Evolutionary conservation across 2,888 invertebrate genomes (phyloP), one percentile per base, ranked within the genome.

Genomic region (Melipona beecheii): DNA sequence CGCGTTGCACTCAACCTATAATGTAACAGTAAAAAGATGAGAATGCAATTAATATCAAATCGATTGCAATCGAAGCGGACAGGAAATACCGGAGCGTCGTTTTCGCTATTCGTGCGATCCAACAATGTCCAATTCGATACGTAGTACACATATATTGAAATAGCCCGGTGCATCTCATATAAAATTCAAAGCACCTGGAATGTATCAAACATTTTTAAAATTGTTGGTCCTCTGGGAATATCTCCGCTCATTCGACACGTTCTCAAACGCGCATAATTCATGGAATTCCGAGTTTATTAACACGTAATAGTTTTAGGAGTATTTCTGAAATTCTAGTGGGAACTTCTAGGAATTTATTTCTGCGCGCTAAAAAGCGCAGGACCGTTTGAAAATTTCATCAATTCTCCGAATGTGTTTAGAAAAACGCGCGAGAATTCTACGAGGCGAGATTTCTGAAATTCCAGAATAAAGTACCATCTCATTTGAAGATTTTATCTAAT

Each of bases 21-120:
- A 68, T n/a, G 3, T 56, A 21, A 13, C 31, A 17, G 15, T 9
- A 60, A 24, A 19, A 0, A 71, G 17, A 36, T 19, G 6, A 4
- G 27, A 3, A 50, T 21, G n/a, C 31, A 58, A 66, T 71, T 75
- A 68, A 68, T 68, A 68, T 75, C 60, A n/a, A 68, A 50, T 75
- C 49, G 58, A 68, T 68, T 27, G n/a, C n/a, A 68, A 58, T 66
- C 27, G 43, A 43, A 43, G 43, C 43, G 1, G 11, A 4, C 3
- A 21, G 31, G 19, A 50, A 19, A 64, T 5, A 5, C n/a, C n/a
- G 9, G n/a, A 56, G 15, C 5, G 58, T 24, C 15, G 58, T 24
- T 11, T 58, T 54, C n/a, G 13, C 27, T 54, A 11, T 69, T 21
- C 54, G 21, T 43, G 24, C 11, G n/a, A 4, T 24, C 11, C 70